Evolutionary conservation across 2,888 invertebrate genomes (phyloP).

Genomic region (Acheta domesticus): DNA sequence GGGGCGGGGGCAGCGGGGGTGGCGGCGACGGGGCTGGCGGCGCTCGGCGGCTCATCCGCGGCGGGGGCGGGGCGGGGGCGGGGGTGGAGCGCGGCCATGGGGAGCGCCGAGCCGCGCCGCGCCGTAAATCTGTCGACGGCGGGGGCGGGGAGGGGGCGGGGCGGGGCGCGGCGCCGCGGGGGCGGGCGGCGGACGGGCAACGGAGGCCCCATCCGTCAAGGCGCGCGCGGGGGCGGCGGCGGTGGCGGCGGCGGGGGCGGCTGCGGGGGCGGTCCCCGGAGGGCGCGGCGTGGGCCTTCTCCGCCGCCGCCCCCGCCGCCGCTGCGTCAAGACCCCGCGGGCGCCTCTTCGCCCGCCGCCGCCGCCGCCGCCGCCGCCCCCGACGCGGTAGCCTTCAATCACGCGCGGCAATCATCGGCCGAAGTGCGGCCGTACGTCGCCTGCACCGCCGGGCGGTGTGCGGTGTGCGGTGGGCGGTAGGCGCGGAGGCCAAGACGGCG

Average conservation of each 20-base stretch:
- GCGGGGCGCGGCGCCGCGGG: constrained; percentile 24
- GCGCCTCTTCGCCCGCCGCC: background rate
- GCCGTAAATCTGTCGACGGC: constrained; percentile 24
- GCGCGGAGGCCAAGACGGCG: no score
- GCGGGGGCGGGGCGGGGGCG: background rate
- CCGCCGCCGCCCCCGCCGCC: background rate
- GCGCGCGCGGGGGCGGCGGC: constrained; percentile 24
- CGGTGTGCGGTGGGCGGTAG: background rate
- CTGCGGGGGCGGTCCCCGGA: constrained; percentile 11
- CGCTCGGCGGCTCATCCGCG: constrained; percentile 22
- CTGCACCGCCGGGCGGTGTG: background rate
- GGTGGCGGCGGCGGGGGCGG: constrained; percentile 12
- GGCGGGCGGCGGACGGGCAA: background rate
- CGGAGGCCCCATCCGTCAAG: constrained; percentile 36
- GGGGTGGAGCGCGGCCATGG: background rate
- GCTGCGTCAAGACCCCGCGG: background rate
- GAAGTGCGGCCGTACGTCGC: background rate
- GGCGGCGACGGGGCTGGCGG: background rate
- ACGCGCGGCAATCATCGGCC: background rate
- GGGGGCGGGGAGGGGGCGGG: background rate
- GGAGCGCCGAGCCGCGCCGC: constrained; percentile 22
- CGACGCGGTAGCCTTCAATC: background rate
- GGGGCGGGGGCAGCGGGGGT: background rate
- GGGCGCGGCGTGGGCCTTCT: background rate
- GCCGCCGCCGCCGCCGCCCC: background rate